These are phyloP conservation scores for Anableps anableps DNA, from an alignment of 2,797 vertebrate species.

Conservation along the genomic window DNA sequence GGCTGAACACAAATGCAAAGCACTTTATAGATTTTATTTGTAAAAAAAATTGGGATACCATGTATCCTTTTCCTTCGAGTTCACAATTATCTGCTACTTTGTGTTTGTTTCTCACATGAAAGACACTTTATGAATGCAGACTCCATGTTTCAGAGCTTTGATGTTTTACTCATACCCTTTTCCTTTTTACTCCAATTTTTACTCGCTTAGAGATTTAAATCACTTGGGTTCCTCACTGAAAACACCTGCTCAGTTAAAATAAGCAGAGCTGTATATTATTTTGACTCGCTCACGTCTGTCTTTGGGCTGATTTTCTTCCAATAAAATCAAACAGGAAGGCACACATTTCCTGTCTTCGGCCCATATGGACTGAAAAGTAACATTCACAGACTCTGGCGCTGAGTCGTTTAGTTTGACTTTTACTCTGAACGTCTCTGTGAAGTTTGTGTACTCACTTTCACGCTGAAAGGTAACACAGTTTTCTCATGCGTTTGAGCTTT, in stretches of 20 bases:
- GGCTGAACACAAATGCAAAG: not conserved
- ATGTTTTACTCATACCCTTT: constrained; percentile 61
- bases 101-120: not conserved
- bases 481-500: constrained; percentile 51
- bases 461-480: constrained; percentile 53
- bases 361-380: constrained; percentile 52
- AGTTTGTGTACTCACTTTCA: constrained; percentile 39
- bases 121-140: constrained; percentile 55
- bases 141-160: constrained; percentile 69
- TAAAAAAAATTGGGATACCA: not conserved
- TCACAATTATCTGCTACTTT: constrained; percentile 1
- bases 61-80: not conserved
- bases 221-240: constrained; percentile 61
- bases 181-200: constrained; percentile 52
- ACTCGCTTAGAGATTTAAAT: constrained; percentile 41
- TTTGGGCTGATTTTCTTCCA: constrained; percentile 64
- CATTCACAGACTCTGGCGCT: constrained; percentile 28
- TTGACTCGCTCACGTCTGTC: constrained; percentile 48
- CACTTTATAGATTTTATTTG: not conserved
- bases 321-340: constrained; percentile 70
- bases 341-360: constrained; percentile 58
- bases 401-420: constrained; percentile 34
- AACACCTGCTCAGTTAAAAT: constrained; percentile 79
- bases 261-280: constrained; percentile 63
- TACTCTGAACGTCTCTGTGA: constrained; percentile 35